Evolutionary conservation across 2,113 vertebrate species (phyloP).

Genomic region (Piaya cayana): DNA sequence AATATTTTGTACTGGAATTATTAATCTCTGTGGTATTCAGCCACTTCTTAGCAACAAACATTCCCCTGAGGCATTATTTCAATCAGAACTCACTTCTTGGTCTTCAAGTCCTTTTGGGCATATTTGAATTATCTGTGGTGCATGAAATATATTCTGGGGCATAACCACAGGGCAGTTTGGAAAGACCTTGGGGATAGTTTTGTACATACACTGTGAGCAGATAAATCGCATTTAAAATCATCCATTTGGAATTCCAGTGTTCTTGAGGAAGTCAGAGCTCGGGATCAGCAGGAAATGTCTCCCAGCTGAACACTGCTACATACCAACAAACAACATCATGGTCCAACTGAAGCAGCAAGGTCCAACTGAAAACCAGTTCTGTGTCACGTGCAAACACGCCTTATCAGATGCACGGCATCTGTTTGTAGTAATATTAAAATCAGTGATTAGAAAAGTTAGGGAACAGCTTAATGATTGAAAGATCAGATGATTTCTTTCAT

Average conservation of each 20-base stretch:
- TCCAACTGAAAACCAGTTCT: neutral
- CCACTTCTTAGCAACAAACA: constrained; percentile 29
- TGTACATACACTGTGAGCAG: constrained; percentile 16
- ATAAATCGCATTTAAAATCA: constrained; percentile 52
- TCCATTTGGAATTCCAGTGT: constrained; percentile 21
- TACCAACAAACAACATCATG: neutral
- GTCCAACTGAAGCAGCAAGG: neutral
- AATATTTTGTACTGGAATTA: constrained; percentile 45
- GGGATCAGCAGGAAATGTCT: neutral
- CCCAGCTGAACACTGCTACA: neutral
- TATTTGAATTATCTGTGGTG: constrained; percentile 8
- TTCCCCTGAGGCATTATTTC: constrained; percentile 37
- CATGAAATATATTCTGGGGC: constrained; percentile 49
- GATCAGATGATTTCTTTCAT: neutral
- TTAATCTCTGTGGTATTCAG: constrained; percentile 53
- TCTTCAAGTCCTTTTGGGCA: neutral
- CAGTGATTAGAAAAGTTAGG: neutral
- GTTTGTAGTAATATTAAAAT: neutral
- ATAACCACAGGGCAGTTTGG: constrained; percentile 9
- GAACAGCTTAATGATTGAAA: neutral
- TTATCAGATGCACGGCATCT: neutral
- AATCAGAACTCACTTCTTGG: constrained; percentile 27
- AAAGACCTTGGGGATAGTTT: constrained; percentile 24
- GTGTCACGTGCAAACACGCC: neutral
- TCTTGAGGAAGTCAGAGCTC: constrained; percentile 3